phyloP scores from a whole-genome alignment of 1,140 invertebrate genomes.

The Agrilus planipennis region DNA sequence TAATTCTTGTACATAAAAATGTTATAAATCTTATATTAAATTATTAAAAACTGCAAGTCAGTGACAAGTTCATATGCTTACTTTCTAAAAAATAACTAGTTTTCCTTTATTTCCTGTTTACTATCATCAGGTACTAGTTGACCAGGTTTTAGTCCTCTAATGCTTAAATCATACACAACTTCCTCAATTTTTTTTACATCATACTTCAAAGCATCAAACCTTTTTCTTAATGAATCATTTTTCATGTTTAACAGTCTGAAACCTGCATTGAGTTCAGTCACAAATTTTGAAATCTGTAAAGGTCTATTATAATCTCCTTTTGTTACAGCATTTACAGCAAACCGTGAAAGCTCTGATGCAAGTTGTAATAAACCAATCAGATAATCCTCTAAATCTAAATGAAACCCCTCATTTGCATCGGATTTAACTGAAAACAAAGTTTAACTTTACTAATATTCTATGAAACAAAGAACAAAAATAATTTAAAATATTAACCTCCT shows the following conservation, averaged over 20 bases:
- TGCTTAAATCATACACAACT: slow-evolving; percentile 85
- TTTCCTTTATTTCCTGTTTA: no score
- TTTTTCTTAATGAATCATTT: slow-evolving; percentile 77
- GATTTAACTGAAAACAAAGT: slow-evolving; percentile 13
- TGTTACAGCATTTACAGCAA: slow-evolving; percentile 81
- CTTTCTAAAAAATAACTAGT: no score
- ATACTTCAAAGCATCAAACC: slow-evolving; percentile 85
- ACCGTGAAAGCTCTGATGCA: slow-evolving; percentile 69
- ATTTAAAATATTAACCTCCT: slow-evolving; percentile 49
- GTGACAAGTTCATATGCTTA: no score
- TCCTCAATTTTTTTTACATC: slow-evolving; percentile 92
- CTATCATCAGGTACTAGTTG: no score
- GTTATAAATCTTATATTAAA: no score
- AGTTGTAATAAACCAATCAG: slow-evolving; percentile 71
- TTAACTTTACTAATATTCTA: slow-evolving; percentile 7
- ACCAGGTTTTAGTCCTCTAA: slow-evolving; percentile 57
- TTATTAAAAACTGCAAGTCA: no score
- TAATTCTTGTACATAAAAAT: no score
- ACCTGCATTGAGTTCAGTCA: slow-evolving; percentile 76
- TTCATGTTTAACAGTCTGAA: slow-evolving; percentile 83
- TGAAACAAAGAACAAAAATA: slow-evolving; percentile 3
- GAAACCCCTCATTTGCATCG: slow-evolving; percentile 54
- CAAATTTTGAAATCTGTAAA: slow-evolving; percentile 71
- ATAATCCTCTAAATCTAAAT: slow-evolving; percentile 84
- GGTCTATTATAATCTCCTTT: slow-evolving; percentile 71